A percentile compares a stretch with the other conserved stretches of the same genome.
These are phyloP conservation scores for Acrocephalus kingi DNA, from an alignment of 2,113 vertebrate genomes.

Conservation along the genomic window DNA sequence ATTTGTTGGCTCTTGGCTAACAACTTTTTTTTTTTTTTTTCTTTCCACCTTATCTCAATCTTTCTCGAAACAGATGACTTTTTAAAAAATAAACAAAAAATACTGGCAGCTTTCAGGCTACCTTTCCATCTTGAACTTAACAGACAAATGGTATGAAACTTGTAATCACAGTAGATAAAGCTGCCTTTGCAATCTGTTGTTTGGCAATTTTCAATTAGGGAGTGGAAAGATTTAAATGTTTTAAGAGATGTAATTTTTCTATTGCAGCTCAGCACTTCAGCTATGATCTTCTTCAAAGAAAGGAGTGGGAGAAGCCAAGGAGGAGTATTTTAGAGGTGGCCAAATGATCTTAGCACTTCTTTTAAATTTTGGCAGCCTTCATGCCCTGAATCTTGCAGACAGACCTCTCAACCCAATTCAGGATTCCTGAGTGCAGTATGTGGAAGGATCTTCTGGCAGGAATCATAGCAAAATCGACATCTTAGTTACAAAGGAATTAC, in stretches of 20 bases:
- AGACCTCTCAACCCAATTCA: not conserved
- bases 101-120: slow-evolving; percentile 43
- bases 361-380: slow-evolving; percentile 11
- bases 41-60: slow-evolving; percentile 18
- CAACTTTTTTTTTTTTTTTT: not conserved
- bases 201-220: slow-evolving; percentile 45
- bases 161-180: slow-evolving; percentile 43
- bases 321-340: not conserved
- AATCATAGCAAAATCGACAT: not conserved
- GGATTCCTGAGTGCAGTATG: not conserved
- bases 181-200: slow-evolving; percentile 52
- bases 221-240: slow-evolving; percentile 18
- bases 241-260: not conserved
- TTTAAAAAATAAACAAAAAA: slow-evolving; percentile 57
- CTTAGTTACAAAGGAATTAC: not conserved
- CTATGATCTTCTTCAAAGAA: not conserved
- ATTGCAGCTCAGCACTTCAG: not conserved
- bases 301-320: not conserved
- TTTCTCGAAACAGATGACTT: slow-evolving; percentile 52
- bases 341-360: slow-evolving; percentile 7
- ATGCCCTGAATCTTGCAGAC: not conserved
- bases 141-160: slow-evolving; percentile 30
- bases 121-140: slow-evolving; percentile 35
- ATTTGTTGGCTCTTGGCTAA: slow-evolving; percentile 39
- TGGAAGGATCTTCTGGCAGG: not conserved